These are phyloP conservation scores for Drosophila triauraria DNA, from an alignment of 1,140 invertebrate species.

Conservation along the genomic window DNA sequence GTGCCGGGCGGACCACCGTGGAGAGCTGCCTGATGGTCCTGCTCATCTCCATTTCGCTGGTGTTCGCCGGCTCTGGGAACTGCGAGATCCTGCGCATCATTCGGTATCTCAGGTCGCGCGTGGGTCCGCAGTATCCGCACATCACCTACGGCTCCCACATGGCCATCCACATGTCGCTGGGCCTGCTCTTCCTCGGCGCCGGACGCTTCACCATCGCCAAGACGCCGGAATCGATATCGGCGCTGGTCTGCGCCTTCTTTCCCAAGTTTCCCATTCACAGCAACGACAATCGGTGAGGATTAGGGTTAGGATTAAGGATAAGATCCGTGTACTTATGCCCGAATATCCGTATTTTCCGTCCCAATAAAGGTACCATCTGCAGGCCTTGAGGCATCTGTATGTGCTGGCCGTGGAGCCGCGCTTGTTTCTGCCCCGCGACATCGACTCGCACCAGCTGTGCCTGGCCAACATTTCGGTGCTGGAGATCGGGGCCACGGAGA, in stretches of 20 bases:
- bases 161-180: slow-evolving; percentile 97
- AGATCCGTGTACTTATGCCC: background rate
- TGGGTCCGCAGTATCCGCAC: slow-evolving; percentile 88
- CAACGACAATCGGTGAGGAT: slow-evolving; percentile 92
- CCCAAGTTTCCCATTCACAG: slow-evolving; percentile 98
- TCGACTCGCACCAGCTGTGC: slow-evolving; percentile 91
- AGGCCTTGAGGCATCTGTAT: slow-evolving; percentile 98
- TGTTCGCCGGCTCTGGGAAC: slow-evolving; percentile 97
- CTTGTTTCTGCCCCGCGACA: slow-evolving; percentile 93
- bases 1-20: slow-evolving; percentile 95
- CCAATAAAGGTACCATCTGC: slow-evolving; percentile 91
- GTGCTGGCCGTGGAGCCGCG: slow-evolving; percentile 96
- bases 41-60: slow-evolving; percentile 87
- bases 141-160: slow-evolving; percentile 97
- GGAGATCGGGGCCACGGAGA: slow-evolving; percentile 66
- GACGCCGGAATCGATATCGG: slow-evolving; percentile 93
- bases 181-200: slow-evolving; percentile 97
- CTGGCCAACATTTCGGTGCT: slow-evolving; percentile 90
- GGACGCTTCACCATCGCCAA: slow-evolving; percentile 95
- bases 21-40: slow-evolving; percentile 95
- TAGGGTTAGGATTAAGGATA: no score
- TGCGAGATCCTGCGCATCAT: slow-evolving; percentile 94
- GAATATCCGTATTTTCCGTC: background rate
- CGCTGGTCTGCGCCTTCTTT: slow-evolving; percentile 96
- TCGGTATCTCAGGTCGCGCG: slow-evolving; percentile 91